These are phyloP conservation scores for Homarus americanus DNA, from an alignment of 1,140 invertebrate genomes.

Conservation along the genomic window DNA sequence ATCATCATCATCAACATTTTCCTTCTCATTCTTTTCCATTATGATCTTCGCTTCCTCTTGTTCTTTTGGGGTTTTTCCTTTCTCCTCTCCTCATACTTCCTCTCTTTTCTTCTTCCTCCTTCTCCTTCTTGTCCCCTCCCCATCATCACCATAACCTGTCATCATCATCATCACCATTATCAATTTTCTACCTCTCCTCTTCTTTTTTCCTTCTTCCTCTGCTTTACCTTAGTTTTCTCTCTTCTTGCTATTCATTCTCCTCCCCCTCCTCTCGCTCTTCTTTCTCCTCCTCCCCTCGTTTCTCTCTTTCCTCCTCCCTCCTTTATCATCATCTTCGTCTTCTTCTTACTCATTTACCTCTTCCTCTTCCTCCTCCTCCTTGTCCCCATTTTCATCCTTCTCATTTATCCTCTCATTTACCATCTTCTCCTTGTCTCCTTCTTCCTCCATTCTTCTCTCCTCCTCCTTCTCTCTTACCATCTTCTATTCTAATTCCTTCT, in stretches of 20 bases:
- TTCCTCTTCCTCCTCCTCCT: not conserved
- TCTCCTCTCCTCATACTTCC: too few relatives aligned
- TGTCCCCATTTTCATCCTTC: not conserved
- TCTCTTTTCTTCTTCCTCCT: too few relatives aligned
- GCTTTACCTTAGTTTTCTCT: not conserved
- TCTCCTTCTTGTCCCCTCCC: too few relatives aligned
- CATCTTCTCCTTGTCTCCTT: too few relatives aligned
- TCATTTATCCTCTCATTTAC: not conserved
- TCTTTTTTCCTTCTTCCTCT: not conserved
- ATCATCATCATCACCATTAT: too few relatives aligned
- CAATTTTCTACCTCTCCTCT: not conserved
- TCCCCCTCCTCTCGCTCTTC: not conserved
- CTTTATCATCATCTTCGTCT: too few relatives aligned
- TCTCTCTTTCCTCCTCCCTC: not conserved
- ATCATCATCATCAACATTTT: not conserved
- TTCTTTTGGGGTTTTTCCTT: too few relatives aligned
- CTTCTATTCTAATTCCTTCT: too few relatives aligned
- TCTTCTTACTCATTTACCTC: not conserved
- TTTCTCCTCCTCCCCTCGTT: not conserved
- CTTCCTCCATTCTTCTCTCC: too few relatives aligned
- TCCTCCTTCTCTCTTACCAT: not conserved
- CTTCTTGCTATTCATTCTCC: not conserved
- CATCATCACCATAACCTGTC: too few relatives aligned
- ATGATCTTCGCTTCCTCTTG: too few relatives aligned
- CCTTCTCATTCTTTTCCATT: not conserved